Conservation (phyloP, 2,113 vertebrate genomes). For the Sakesphorus luctuosus region DNA sequence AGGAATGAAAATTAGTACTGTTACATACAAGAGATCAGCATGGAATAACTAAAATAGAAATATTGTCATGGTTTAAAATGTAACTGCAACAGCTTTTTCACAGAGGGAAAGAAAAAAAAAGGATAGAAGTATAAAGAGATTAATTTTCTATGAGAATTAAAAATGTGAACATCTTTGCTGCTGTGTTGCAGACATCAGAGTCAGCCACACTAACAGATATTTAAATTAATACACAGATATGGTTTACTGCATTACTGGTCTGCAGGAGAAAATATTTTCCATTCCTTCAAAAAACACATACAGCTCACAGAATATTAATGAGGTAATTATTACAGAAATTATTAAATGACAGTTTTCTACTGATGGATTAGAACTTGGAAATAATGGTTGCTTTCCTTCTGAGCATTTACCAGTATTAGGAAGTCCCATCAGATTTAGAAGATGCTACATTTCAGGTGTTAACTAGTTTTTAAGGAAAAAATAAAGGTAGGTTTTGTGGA, state of each 20-base stretch:
- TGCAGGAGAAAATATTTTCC: background rate
- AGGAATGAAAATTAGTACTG: conserved; percentile 58
- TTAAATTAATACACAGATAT: conserved; percentile 12
- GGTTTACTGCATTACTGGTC: background rate
- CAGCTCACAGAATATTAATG: background rate
- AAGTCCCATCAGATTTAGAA: background rate
- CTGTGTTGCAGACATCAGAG: background rate
- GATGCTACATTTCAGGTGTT: background rate
- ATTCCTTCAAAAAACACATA: background rate
- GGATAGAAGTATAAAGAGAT: background rate
- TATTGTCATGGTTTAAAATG: background rate
- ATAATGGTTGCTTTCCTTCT: background rate
- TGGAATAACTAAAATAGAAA: background rate
- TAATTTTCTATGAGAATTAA: background rate
- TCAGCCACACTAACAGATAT: background rate
- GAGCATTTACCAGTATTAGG: background rate
- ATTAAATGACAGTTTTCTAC: background rate
- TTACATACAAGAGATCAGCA: conserved; percentile 22
- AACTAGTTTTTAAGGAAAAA: background rate
- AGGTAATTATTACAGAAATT: background rate
- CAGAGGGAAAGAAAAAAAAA: background rate
- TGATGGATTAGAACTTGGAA: background rate
- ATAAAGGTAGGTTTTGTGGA: background rate
- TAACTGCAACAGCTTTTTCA: background rate
- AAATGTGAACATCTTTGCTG: background rate